A percentile compares a stretch with the other conserved stretches of the same genome.
Conservation (phyloP, 2,888 invertebrate species). For the Papilio protenor region DNA sequence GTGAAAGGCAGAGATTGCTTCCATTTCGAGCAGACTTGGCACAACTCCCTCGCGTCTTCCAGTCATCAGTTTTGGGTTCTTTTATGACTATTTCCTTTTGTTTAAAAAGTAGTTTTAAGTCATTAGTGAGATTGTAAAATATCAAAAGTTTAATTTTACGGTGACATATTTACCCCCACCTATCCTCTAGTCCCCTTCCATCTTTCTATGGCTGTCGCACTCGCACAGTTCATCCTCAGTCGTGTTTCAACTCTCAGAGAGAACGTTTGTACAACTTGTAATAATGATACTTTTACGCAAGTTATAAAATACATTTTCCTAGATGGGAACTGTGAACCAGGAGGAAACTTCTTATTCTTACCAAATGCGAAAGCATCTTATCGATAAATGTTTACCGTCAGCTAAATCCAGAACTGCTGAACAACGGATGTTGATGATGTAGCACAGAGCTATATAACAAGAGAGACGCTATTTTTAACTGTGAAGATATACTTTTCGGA, state of each 20-base stretch:
- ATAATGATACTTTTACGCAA: background rate
- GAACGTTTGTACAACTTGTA: background rate
- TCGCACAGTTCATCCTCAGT: conserved; percentile 1
- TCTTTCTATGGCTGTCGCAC: background rate
- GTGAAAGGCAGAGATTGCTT: background rate
- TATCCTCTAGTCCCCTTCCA: background rate
- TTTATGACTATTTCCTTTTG: background rate
- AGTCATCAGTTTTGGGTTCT: background rate
- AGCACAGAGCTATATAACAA: background rate
- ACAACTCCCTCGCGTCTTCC: background rate
- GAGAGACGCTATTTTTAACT: no score
- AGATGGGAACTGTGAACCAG: background rate
- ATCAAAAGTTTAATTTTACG: background rate
- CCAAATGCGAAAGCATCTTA: background rate
- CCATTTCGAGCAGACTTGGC: background rate
- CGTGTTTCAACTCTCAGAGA: background rate
- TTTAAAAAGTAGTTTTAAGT: background rate
- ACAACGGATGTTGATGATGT: background rate
- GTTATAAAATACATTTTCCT: background rate
- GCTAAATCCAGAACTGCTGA: background rate
- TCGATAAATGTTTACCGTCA: background rate
- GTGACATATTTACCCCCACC: background rate
- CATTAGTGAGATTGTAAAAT: background rate
- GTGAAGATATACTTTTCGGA: background rate
- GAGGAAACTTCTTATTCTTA: background rate